phyloP scores from a whole-genome alignment of 2,888 invertebrate genomes.

The Caenorhabditis parvicauda region DNA sequence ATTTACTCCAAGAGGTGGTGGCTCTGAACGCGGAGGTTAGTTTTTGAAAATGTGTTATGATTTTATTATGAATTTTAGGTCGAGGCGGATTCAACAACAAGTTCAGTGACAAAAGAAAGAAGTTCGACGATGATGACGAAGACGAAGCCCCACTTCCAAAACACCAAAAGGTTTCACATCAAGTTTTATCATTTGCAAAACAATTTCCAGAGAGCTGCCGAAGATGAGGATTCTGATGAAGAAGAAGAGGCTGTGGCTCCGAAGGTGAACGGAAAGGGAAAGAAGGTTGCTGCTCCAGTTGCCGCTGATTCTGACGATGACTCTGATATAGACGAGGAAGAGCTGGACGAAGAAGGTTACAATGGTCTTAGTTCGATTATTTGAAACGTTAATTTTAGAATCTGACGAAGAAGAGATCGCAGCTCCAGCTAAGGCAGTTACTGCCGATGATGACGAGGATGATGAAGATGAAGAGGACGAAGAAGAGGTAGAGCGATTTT shows the following conservation, averaged over 20 bases:
- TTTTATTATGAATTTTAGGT: not conserved
- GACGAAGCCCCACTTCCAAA: too few relatives aligned
- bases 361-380: not conserved
- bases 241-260: conserved; percentile 12
- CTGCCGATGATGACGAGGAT: conserved; percentile 17
- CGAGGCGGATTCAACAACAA: conserved; percentile 14
- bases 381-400: conserved; percentile 1
- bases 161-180: too few relatives aligned
- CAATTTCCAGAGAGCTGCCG: not conserved
- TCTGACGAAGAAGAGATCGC: conserved; percentile 13
- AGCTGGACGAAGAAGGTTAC: conserved; percentile 17
- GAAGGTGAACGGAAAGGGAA: too few relatives aligned
- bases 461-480: conserved; percentile 34
- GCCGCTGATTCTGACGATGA: conserved; percentile 23
- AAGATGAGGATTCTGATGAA: conserved; percentile 7
- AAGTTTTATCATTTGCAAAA: too few relatives aligned
- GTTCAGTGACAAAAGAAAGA: conserved; percentile 30
- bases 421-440: not conserved
- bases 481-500: conserved; percentile 9
- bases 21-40: conserved; percentile 23
- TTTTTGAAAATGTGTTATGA: not conserved
- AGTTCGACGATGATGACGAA: conserved; percentile 31
- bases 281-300: conserved; percentile 14
- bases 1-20: conserved; percentile 33
- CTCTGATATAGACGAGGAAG: conserved; percentile 16